Percentiles rank a stretch among this genome's conserved stretches.
phyloP scores from a whole-genome alignment of 2,797 vertebrate species.

The Trachurus trachurus region DNA sequence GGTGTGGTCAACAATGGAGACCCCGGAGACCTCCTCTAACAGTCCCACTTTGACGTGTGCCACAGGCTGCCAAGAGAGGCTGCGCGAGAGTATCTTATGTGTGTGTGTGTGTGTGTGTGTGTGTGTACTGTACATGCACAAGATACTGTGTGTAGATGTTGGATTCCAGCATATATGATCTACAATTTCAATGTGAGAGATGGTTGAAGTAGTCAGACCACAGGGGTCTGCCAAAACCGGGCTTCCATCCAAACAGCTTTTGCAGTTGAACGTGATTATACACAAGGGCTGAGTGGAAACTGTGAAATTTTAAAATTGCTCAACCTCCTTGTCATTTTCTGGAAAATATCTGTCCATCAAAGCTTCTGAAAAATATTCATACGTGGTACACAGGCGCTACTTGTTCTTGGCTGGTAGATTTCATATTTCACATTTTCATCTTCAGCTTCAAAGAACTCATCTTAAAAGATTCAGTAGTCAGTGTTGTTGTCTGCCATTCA shows the following conservation, averaged over 20 bases:
- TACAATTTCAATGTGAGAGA: slow-evolving; percentile 16
- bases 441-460: slow-evolving; percentile 6
- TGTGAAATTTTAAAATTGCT: background rate
- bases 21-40: slow-evolving; percentile 45
- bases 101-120: background rate
- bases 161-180: background rate
- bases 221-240: background rate
- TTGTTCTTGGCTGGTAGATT: background rate
- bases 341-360: background rate
- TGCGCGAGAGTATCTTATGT: slow-evolving; percentile 19
- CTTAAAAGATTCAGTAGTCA: background rate
- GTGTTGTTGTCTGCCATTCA: background rate
- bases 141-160: slow-evolving; percentile 6
- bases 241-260: background rate
- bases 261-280: background rate
- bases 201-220: background rate
- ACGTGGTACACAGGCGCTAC: background rate
- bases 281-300: slow-evolving; percentile 7
- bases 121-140: slow-evolving; percentile 18
- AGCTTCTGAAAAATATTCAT: background rate
- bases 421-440: background rate
- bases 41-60: slow-evolving; percentile 55
- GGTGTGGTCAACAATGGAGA: slow-evolving; percentile 71
- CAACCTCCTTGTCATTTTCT: background rate
- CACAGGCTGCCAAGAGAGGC: slow-evolving; percentile 40